Base-by-base conservation (phyloP, 2,113 vertebrate genomes). In the Dipodomys stephensi region DNA sequence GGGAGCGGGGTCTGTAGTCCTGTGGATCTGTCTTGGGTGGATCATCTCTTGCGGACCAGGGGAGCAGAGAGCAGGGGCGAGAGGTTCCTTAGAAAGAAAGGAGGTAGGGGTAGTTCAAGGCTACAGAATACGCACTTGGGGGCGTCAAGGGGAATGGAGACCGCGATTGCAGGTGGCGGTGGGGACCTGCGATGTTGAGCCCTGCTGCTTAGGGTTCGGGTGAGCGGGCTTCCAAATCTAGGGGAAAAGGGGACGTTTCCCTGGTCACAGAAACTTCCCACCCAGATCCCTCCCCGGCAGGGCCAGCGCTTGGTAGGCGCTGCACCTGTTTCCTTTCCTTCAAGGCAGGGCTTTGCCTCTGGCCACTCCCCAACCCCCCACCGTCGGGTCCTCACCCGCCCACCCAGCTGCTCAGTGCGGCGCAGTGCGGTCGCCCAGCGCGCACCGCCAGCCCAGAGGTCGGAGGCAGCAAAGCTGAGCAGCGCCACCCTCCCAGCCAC, bases 321-420 rank as follows among this genome's bases (percentile, higher is more conserved):
- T 0, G 60, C 78, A 67, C 49, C 87, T 10, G 62, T 79, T 81
- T 77, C 30, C 68, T 60, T 39, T 25, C n/a, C 44, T 76, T 6
- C 5, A 15, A 19, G 35, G 68, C 49, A n/a, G 62, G 79, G 23
- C n/a, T 44, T 69, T 1, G 28, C 25, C 57, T 35, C 64, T 57
- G 57, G 1, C 49, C 32, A 27, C 3, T 0, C 12, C 62, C 35
- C 1, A 28, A 28, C 27, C 6, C 0, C 8, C 46, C 35, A 22
- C 68, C 19, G 60, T 15, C 32, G 23, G 49, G 49, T 10, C 44
- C 30, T 25, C 28, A 23, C 32, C 28, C 9, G 35, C 79, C n/a
- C 88, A 15, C n/a, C 22, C n/a, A 0, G 0, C 2, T 2, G 22
- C 30, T 83, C 27, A 30, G 71, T 0, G 65, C 73, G 0, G 32